Conservation (phyloP, 1,140 invertebrate genomes). For the Drosophila cardini region DNA sequence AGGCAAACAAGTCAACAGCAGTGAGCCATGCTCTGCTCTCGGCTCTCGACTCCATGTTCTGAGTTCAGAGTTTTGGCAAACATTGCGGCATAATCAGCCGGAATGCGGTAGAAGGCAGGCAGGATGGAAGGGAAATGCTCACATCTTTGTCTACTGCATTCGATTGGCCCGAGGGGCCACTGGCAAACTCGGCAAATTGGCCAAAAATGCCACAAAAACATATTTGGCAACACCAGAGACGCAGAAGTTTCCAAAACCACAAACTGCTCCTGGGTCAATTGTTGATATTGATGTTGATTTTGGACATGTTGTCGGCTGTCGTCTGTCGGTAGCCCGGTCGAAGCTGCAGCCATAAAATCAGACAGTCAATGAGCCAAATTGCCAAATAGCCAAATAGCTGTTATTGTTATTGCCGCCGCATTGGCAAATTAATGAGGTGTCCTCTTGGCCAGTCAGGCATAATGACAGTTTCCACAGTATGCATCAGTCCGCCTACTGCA, state of each 20-base stretch:
- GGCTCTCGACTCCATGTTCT: conserved; percentile 7
- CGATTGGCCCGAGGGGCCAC: conserved; percentile 57
- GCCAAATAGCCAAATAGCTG: conserved; percentile 56
- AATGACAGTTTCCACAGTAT: not conserved
- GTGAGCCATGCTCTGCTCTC: conserved; percentile 7
- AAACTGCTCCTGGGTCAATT: conserved; percentile 74
- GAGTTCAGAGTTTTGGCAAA: conserved; percentile 47
- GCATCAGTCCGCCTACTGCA: conserved; percentile 8
- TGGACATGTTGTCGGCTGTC: conserved; percentile 32
- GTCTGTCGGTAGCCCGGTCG: no score
- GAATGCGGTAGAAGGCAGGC: not conserved
- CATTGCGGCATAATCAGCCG: conserved; percentile 77
- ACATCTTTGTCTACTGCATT: conserved; percentile 62
- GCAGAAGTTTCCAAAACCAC: conserved; percentile 27
- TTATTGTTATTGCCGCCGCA: conserved; percentile 76
- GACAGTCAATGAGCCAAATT: conserved; percentile 79
- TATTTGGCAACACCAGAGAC: conserved; percentile 66
- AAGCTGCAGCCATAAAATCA: conserved; percentile 65
- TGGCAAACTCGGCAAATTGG: conserved; percentile 67
- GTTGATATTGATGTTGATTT: conserved; percentile 66
- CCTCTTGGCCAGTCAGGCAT: conserved; percentile 36
- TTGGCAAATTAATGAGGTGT: conserved; percentile 78
- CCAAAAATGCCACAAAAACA: conserved; percentile 81
- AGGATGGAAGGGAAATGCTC: conserved; percentile 2
- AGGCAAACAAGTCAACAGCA: conserved; percentile 67